phyloP scores from a whole-genome alignment of 1,140 invertebrate genomes.

The Halyomorpha halys region DNA sequence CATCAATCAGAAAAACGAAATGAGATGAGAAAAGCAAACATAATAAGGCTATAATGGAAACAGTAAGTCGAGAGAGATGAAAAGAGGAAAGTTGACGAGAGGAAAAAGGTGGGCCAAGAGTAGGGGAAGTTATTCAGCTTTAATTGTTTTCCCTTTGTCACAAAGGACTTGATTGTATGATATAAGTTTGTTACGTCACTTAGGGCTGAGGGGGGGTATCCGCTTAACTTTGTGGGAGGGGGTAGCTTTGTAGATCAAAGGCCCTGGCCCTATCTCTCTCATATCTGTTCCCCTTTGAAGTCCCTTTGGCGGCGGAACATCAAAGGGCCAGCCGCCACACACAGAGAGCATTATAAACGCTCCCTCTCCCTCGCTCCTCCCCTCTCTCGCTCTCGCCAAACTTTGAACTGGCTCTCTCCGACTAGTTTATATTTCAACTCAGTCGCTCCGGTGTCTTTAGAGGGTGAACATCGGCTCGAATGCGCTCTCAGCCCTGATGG shows the following conservation, averaged over 20 bases:
- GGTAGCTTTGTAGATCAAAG: conserved; percentile 29
- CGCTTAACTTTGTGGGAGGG: conserved; percentile 28
- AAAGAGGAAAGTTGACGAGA: conserved; percentile 20
- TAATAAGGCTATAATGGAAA: not conserved
- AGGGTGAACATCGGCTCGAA: conserved; percentile 27
- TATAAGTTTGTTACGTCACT: conserved; percentile 30
- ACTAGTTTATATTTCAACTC: conserved; percentile 33
- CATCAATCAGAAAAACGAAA: conserved; percentile 13
- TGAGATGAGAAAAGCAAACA: conserved; percentile 4
- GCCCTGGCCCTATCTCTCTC: conserved; percentile 30
- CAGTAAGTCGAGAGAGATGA: conserved; percentile 19
- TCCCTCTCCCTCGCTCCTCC: conserved; percentile 27
- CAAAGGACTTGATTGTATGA: conserved; percentile 30
- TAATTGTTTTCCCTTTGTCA: conserved; percentile 29
- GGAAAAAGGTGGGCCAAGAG: conserved; percentile 21
- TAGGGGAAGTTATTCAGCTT: conserved; percentile 27
- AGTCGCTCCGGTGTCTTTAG: conserved; percentile 30
- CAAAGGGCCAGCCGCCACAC: conserved; percentile 28
- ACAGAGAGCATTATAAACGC: conserved; percentile 32
- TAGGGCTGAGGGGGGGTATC: conserved; percentile 25
- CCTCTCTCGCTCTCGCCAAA: conserved; percentile 24
- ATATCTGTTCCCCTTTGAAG: conserved; percentile 31
- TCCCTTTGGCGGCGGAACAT: conserved; percentile 30
- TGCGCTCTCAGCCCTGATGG: conserved; percentile 15
- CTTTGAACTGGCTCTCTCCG: conserved; percentile 29